Evolutionary conservation across 2,113 vertebrate genomes (phyloP).

Genomic region (Dromiciops gliroides): DNA sequence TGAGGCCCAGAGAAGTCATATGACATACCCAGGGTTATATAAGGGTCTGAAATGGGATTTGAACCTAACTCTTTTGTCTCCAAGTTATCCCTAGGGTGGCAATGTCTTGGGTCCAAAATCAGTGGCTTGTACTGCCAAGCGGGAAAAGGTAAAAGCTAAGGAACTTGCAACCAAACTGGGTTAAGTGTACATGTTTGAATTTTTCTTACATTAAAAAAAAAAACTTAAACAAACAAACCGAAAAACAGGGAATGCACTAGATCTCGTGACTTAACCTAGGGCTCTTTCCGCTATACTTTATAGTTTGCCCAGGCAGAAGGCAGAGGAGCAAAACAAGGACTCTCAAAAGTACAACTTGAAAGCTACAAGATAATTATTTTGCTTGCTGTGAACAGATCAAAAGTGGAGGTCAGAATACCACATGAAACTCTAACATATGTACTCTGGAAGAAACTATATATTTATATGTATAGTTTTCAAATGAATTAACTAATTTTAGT

Average conservation of each 20-base stretch:
- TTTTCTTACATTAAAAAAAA: constrained; percentile 88
- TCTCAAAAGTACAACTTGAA: constrained; percentile 8
- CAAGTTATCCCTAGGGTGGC: constrained; percentile 96
- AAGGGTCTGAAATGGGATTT: not conserved
- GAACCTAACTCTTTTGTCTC: not conserved
- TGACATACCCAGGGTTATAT: not conserved
- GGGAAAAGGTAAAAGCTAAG: constrained; percentile 98
- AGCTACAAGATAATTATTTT: not conserved
- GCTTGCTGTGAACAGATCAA: not conserved
- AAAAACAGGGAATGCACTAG: not conserved
- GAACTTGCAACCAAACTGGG: constrained; percentile 97
- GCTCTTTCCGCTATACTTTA: not conserved
- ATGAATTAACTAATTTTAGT: no score
- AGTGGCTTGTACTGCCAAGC: constrained; percentile 93
- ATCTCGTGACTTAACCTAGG: not conserved
- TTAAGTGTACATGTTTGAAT: constrained; percentile 74
- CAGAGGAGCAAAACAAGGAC: not conserved
- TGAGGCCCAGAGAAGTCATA: not conserved
- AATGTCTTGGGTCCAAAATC: constrained; percentile 95
- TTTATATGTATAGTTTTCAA: no score
- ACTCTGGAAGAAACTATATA: not conserved
- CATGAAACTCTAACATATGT: not conserved
- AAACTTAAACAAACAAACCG: not conserved
- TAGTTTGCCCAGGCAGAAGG: constrained; percentile 23
- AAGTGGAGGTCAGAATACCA: constrained; percentile 5